phyloP scores from a whole-genome alignment of 1,140 invertebrate species.

The Orussus abietinus region DNA sequence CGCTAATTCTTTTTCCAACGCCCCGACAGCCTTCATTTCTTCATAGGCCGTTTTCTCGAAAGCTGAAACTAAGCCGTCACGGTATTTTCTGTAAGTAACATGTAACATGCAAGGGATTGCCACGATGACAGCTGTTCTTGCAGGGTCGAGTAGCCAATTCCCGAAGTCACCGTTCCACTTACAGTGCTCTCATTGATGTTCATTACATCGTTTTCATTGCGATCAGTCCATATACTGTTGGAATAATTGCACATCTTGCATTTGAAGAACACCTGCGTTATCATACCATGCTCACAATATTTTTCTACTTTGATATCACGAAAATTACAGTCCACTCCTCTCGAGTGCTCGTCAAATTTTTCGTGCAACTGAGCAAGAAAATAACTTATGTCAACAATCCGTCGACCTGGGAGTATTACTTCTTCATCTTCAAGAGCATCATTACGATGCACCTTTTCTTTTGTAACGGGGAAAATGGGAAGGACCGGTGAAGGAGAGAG shows the following conservation, averaged over 20 bases:
- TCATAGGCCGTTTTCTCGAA: conserved; percentile 17
- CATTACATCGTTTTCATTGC: conserved; percentile 2
- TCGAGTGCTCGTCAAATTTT: conserved; percentile 4
- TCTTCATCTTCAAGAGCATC: no score
- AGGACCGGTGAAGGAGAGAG: no score
- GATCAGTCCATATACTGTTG: conserved; percentile 8
- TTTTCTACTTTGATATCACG: conserved; percentile 4
- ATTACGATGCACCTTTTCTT: no score
- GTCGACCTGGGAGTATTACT: no score
- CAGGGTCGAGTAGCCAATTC: conserved; percentile 10
- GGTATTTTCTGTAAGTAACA: conserved; percentile 16
- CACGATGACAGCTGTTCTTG: conserved; percentile 11
- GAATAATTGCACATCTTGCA: conserved; percentile 13
- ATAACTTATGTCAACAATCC: conserved; percentile 16
- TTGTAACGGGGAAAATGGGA: no score
- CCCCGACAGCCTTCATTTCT: conserved; percentile 22
- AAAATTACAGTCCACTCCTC: conserved; percentile 4
- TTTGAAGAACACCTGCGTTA: conserved; percentile 7
- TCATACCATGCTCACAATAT: conserved; percentile 9
- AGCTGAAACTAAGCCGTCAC: conserved; percentile 14
- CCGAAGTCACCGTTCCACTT: conserved; percentile 10
- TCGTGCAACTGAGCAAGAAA: conserved; percentile 7
- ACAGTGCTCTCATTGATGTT: conserved; percentile 15
- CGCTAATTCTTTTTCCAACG: conserved; percentile 29
- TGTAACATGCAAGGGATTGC: conserved; percentile 21